Evolutionary conservation across 2,113 vertebrate genomes (phyloP), one percentile per base, ranked within the genome.

Genomic region (Hymenochirus boettgeri): DNA sequence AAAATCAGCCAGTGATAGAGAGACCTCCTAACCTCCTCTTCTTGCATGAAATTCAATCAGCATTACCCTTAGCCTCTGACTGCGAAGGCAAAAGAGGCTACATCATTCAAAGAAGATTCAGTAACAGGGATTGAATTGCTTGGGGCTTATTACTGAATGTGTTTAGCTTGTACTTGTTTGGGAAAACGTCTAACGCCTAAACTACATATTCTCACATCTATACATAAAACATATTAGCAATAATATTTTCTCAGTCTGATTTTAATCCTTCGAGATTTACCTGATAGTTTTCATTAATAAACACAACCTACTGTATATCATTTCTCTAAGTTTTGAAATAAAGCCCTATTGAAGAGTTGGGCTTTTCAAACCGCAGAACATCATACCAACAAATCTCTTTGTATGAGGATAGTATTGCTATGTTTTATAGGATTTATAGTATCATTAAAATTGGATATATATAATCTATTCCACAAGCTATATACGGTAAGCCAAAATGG

Each of bases 21-120:
- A 55, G 62, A 64, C 62, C 52, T 56, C 26, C 37, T 31, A 64
- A 64, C 62, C 62, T 64, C 6, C 17, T 31, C 39, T 55, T 25
- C 31, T 56, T 35, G 62, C 52, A 55, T 54, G 24, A 31, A 39
- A 64, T 64, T 23, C 29, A 55, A 46, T 64, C 37, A 39, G 37
- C 52, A 21, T 23, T 53, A 35, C 18, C 29, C 37, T 57, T 57
- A 39, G 33, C 26, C 31, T 62, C 12, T 27, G 26, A 61, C 61
- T 53, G 51, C 39, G 8, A 62, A 53, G 8, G 21, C 17, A 15
- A 6, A 42, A 27, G 51, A 15, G 37, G 37, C 31, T 26, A 39
- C 29, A 35, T 25, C 21, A 52, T 52, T 59, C 13, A 46, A 25
- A 19, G 21, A 48, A 11, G 46, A 48, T 48, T 48, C 22, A 26